Evolutionary conservation across 2,888 invertebrate genomes (phyloP), one percentile per base, ranked within the genome.

Genomic region (Mythimna pallens): DNA sequence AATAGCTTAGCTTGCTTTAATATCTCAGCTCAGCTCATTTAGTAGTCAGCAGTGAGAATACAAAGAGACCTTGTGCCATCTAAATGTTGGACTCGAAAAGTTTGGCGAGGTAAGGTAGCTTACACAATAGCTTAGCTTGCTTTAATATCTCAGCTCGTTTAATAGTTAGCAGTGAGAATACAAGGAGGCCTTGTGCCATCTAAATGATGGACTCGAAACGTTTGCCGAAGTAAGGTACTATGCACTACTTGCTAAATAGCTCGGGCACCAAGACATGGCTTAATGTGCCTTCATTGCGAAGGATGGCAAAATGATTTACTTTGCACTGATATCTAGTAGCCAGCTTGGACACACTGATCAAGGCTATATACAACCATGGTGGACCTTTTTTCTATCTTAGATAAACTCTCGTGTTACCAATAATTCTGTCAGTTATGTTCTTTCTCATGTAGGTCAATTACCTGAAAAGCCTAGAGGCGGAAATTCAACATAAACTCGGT

Each of bases 401-500:
- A 30, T 30, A 30, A 57, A 30, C 4, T 54, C 55, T 25, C 25
- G 2, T 34, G 34, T 10, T n/a, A 58, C 58, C 17, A 57, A 36
- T 73, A 4, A 30, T 22, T 65, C 14, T 34, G 50, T 20, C 10
- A 34, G 12, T 30, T 8, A 25, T 36, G 0, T 61, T 22, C 14
- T 55, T 50, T 17, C 20, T 61, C 12, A n/a, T 22, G 81, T 77
- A 96, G 95, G 84, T 93, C 50, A 88, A 82, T 80, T 95, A 92
- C 73, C 83, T 96, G 65, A 90, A 89, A 73, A 91, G 88, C 55
- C 85, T 96, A 30, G 92, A 94, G 89, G 95, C 92, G 0, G 96
- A 96, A 82, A 93, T 95, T 73, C 86, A 89, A 40, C 92, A 92
- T 73, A 90, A 89, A 71, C 86, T 88, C n/a, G 89, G 87, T 22